These are phyloP conservation scores for Bettongia penicillata DNA, from an alignment of 2,113 vertebrate species.

Conservation along the genomic window DNA sequence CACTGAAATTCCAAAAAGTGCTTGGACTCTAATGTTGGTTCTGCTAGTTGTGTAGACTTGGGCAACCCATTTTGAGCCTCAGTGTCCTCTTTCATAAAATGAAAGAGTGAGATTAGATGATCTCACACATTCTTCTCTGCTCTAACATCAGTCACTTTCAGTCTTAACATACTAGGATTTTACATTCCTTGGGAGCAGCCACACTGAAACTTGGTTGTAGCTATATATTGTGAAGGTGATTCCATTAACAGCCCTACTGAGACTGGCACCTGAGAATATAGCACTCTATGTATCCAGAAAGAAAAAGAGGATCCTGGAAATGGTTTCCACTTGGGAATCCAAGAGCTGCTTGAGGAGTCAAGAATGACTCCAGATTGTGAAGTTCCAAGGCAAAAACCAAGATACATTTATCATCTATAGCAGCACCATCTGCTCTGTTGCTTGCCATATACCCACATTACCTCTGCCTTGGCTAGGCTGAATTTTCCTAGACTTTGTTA, in stretches of 20 bases:
- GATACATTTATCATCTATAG: background rate
- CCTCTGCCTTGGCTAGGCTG: background rate
- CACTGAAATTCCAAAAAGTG: background rate
- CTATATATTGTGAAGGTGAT: background rate
- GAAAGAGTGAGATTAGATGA: background rate
- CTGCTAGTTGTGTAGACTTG: background rate
- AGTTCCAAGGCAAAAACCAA: constrained; percentile 34
- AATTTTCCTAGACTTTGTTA: background rate
- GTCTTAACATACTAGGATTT: background rate
- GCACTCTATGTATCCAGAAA: background rate
- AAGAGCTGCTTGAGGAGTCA: constrained; percentile 18
- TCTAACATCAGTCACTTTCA: background rate
- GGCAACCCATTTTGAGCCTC: background rate
- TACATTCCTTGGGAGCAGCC: background rate
- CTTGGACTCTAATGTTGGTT: background rate
- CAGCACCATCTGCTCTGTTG: background rate
- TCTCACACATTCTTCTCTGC: background rate
- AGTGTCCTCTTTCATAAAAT: background rate
- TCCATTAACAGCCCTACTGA: background rate
- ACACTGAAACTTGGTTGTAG: no score
- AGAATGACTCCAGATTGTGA: constrained; percentile 5
- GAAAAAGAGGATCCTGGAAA: constrained; percentile 1
- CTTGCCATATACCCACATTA: background rate
- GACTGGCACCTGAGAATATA: constrained; percentile 31
- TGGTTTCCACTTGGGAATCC: constrained; percentile 42